A percentile compares a stretch with the other conserved stretches of the same genome.
phyloP scores from a whole-genome alignment of 1,140 invertebrate genomes.

The Anastrepha obliqua region DNA sequence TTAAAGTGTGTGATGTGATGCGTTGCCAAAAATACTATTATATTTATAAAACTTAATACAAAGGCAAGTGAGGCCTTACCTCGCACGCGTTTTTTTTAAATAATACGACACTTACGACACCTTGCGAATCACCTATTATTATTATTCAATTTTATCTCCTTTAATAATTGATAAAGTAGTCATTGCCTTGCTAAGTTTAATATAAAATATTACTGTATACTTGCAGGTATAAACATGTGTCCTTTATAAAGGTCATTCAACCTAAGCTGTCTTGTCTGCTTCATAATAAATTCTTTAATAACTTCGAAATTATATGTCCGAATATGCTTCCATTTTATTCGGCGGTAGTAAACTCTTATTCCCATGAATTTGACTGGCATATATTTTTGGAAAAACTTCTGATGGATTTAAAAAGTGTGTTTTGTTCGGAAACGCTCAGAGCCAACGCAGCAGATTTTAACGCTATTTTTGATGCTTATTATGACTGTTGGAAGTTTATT shows the following conservation, averaged over 20 bases:
- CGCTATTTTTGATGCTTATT: slow-evolving; percentile 79
- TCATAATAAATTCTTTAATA: slow-evolving; percentile 83
- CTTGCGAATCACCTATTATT: no score
- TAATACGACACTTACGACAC: no score
- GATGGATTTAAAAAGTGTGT: slow-evolving; percentile 76
- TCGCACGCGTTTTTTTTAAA: no score
- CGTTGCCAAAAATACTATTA: no score
- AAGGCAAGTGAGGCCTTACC: no score
- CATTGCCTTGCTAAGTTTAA: no score
- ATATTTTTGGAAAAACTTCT: slow-evolving; percentile 82
- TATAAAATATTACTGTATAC: neutral
- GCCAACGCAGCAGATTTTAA: slow-evolving; percentile 76
- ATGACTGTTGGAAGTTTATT: slow-evolving; percentile 83
- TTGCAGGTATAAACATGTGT: slow-evolving; percentile 81
- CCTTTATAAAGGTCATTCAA: slow-evolving; percentile 82
- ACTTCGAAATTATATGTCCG: slow-evolving; percentile 82
- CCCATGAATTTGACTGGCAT: slow-evolving; percentile 74
- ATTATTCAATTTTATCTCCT: no score
- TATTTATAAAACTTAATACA: no score
- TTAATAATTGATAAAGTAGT: no score
- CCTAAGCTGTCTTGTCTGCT: slow-evolving; percentile 83
- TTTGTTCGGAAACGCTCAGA: slow-evolving; percentile 33
- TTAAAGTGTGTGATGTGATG: no score
- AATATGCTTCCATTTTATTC: slow-evolving; percentile 85
- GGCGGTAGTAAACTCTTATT: slow-evolving; percentile 75